Base-by-base conservation (phyloP, 2,797 vertebrate genomes). In the Lacerta viridis region DNA sequence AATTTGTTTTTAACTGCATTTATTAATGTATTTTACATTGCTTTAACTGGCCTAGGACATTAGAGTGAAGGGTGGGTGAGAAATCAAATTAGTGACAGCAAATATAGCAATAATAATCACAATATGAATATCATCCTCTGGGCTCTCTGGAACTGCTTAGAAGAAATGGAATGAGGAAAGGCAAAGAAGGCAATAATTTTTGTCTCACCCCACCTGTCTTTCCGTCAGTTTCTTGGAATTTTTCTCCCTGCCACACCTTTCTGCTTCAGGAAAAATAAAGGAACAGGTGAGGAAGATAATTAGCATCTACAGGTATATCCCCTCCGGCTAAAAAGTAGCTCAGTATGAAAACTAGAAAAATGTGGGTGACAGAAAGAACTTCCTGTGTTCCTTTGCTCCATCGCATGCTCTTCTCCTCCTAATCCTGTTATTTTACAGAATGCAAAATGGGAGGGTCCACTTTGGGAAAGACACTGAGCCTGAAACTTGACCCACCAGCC, bases 261-360 rank as follows among this genome's bases (percentile, higher is more conserved):
- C 71, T 75, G 71, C 23, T 23, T 74, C 71, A 18, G 15, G 2
- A 33, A 29, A 71, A 50, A 71, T 55, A 61, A 80, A 80, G 20
- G 33, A 64, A 80, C 18, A 36, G n/a, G 43, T 23, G 23, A 84
- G 20, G 46, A 27, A 39, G 33, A 39, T 15, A 68, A 68, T 27
- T 43, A 66, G 36, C 27, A 25, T 46, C 20, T 29, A 33, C 33
- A 33, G 33, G 33, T 33, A 8, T 8, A 33, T 83, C 46, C n/a
- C 13, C 66, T 50, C 68, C n/a, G 55, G 83, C n/a, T 72, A 71
- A 36, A 66, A 81, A 71, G 20, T 72, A n/a, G 20, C 82, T 84
- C 25, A 29, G 29, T 41, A 74, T 27, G 33, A 36, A 84, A 75
- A 39, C 23, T 41, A 29, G 7, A 59, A 75, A n/a, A 75, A 50